Evolutionary conservation across 2,113 vertebrate genomes (phyloP), one percentile per base, ranked within the genome.

Genomic region (Anthoscopus minutus): DNA sequence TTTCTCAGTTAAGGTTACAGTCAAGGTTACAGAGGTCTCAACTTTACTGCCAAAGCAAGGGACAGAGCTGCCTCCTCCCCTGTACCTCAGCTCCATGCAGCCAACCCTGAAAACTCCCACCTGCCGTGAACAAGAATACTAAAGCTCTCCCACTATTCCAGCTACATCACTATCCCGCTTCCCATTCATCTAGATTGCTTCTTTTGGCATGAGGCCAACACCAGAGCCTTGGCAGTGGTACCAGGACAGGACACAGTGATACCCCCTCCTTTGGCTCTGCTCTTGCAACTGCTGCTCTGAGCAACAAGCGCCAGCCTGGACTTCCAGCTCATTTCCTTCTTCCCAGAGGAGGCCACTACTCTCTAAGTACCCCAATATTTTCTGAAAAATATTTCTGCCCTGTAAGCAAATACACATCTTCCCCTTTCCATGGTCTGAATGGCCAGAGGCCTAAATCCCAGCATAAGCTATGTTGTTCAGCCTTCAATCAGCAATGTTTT

Each of bases 201-300:
- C 13, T 79, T 70, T 48, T 22, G 31, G 47, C 60, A 28, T 3
- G 15, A 81, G 51, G 24, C 21, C 2, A 2, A 35, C 0, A 11
- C 40, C 33, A 51, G 24, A 77, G 60, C 3, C 53, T 22, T 3
- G 0, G 62, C 57, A 76, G 57, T 35, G 53, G 22, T 0, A 3
- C 22, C 30, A 67, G 67, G 18, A 67, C 11, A 62, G 72, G 53
- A 44, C 33, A 91, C 1, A 4, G 28, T n/a, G 54, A 72, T 12
- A 35, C 1, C 14, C 25, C 50, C n/a, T 45, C 1, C 2, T 24
- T 70, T 11, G 13, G 44, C 50, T 48, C 21, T 0, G 64, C 54
- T 89, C 45, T 27, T 1, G 0, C 45, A 82, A 67, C 17, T 0
- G 0, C 25, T 62, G 4, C 72, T 65, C 60, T 22, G 48, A 71